phyloP scores from a whole-genome alignment of 2,113 vertebrate genomes.

The Pollachius pollachius region DNA sequence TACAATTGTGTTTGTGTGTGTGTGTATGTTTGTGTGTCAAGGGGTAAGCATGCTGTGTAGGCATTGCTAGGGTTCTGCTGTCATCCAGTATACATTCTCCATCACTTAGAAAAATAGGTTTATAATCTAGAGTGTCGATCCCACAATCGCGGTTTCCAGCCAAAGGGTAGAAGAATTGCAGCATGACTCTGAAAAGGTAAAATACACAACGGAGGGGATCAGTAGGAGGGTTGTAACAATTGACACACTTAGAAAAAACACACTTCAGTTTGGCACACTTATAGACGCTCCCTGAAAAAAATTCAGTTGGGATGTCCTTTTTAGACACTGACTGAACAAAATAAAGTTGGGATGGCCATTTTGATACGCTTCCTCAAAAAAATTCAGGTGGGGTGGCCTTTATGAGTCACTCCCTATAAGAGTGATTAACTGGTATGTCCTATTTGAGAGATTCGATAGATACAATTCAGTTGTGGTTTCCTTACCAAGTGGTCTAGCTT shows the following conservation, averaged over 20 bases:
- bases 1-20: conserved; percentile 17
- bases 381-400: no score
- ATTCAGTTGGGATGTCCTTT: no score
- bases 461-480: background rate
- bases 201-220: background rate
- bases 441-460: no score
- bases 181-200: conserved; percentile 42
- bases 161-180: conserved; percentile 28
- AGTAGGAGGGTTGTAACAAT: no score
- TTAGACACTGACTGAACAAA: no score
- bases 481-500: conserved; percentile 56
- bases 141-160: conserved; percentile 28
- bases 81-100: conserved; percentile 55
- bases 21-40: conserved; percentile 24
- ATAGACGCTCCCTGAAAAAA: no score
- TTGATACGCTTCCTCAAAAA: no score
- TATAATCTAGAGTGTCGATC: conserved; percentile 49
- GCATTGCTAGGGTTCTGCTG: conserved; percentile 19
- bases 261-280: no score
- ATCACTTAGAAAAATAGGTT: conserved; percentile 55
- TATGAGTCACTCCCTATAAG: no score
- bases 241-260: no score
- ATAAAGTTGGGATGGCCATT: no score
- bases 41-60: conserved; percentile 14
- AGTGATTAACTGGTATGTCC: no score